Percentiles rank a stretch among this genome's conserved stretches.
Conservation (phyloP, 2,888 invertebrate genomes). For the Chloromyia formosa region DNA sequence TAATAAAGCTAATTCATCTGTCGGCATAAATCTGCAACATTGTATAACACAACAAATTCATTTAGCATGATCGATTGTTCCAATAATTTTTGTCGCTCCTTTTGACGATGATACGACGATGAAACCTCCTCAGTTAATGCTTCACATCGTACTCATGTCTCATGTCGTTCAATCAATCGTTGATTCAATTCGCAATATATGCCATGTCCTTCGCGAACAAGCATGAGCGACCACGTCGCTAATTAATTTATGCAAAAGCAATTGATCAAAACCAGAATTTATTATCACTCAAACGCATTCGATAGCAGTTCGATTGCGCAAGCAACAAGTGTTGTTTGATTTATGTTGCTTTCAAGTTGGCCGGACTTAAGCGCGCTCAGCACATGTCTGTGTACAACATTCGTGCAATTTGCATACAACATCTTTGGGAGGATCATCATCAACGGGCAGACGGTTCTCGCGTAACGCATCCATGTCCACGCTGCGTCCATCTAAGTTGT, state of each 20-base stretch:
- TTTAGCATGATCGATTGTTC: constrained; percentile 38
- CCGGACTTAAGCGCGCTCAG: constrained; percentile 18
- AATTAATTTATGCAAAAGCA: constrained; percentile 43
- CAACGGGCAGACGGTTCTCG: background rate
- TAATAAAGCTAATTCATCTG: too few species aligned
- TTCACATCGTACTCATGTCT: constrained; percentile 16
- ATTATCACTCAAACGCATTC: constrained; percentile 33
- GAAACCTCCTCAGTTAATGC: background rate
- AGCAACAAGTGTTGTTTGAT: constrained; percentile 41
- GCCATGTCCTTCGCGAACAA: too few species aligned
- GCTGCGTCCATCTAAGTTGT: background rate
- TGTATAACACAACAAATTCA: constrained; percentile 15
- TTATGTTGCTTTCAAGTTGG: constrained; percentile 21
- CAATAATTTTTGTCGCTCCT: constrained; percentile 33
- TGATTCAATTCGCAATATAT: constrained; percentile 10
- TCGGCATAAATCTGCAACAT: background rate
- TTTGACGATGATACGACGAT: constrained; percentile 37
- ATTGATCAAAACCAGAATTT: constrained; percentile 43
- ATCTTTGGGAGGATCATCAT: constrained; percentile 13
- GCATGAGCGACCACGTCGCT: constrained; percentile 12
- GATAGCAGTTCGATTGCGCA: constrained; percentile 33
- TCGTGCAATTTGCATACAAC: constrained; percentile 42
- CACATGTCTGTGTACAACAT: constrained; percentile 9
- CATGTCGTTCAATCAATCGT: constrained; percentile 25
- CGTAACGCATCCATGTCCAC: constrained; percentile 10